Base-by-base conservation (phyloP, 1,140 invertebrate genomes). In the Lasioglossum albipes region DNA sequence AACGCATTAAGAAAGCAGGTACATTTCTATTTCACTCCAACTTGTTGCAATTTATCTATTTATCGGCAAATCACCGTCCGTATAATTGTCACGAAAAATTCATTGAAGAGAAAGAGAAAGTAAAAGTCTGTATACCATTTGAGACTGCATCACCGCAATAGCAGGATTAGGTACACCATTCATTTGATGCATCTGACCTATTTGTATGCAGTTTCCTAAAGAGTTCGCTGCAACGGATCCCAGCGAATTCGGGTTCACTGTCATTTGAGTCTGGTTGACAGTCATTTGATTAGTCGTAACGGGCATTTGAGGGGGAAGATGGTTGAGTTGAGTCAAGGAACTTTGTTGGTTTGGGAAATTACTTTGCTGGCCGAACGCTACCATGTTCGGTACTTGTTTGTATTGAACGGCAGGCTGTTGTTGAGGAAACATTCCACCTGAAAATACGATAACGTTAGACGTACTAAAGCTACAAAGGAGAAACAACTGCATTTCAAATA, bases 401-500 rank as follows among this genome's bases (percentile, higher is more conserved):
- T 90, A 93, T 73, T 88, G 90, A n/a, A 86, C 75, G 78, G 78
- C 81, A 41, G 90, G 18, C 13, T 54, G 84, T 81, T 92, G 92
- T 71, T 93, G 92, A 70, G 87, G 79, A 75, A 88, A 93, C 69
- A 93, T 81, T 64, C 88, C 87, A 67, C 89, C 92, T 92, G 57
- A 71, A 36, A 88, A 88, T 62, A 57, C 13, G 65, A 61, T 16
- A 65, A 31, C 5, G 36, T 4, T 61, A 52, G 54, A 65, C 73
- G 7, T 7, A 64, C 2, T 2, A 75, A 54, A n/a, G 59, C 36
- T 71, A 42, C 2, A 0, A 42, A 27, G 9, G 61, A 20, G 57
- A 6, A 31, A 20, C 16, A 31, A 20, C 16, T 61, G 10, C 27
- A 13, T 62, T n/a, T 74, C 16, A 54, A 68, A 2, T 61, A 42